These are phyloP conservation scores for Agonopterix arenella DNA, from an alignment of 2,888 invertebrate genomes.

Conservation along the genomic window DNA sequence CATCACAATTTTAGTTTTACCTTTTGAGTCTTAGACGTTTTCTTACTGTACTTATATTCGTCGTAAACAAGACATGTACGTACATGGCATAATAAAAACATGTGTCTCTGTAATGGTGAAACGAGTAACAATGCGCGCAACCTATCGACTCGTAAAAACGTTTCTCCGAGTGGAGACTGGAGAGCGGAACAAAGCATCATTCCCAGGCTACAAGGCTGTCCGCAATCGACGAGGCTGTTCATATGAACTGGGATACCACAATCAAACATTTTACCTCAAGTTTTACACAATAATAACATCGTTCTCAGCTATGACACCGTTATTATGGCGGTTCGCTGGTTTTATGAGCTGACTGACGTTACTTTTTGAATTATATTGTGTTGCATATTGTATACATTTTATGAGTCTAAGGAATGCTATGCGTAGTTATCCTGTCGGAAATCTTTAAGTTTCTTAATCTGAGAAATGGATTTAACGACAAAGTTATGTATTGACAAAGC, in stretches of 20 bases:
- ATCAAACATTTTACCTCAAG: slow-evolving; percentile 16
- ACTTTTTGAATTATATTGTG: too few species aligned
- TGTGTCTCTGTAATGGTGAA: slow-evolving; percentile 35
- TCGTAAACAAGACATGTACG: slow-evolving; percentile 6
- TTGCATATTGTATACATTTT: too few species aligned
- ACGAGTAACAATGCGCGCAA: slow-evolving; percentile 45
- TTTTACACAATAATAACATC: slow-evolving; percentile 10
- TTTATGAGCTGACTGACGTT: too few species aligned
- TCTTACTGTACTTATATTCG: background rate
- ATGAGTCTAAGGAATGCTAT: too few species aligned
- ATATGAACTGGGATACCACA: slow-evolving; percentile 11
- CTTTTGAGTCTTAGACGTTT: background rate
- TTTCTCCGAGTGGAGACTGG: slow-evolving; percentile 26
- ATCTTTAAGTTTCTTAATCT: too few species aligned
- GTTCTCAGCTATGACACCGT: background rate
- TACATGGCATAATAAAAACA: slow-evolving; percentile 21
- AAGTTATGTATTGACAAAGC: too few species aligned
- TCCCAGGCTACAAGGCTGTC: slow-evolving; percentile 40
- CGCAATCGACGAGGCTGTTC: slow-evolving; percentile 14
- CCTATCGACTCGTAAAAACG: slow-evolving; percentile 43
- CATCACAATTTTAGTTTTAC: slow-evolving; percentile 15
- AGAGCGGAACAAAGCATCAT: slow-evolving; percentile 36
- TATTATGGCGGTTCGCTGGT: too few species aligned
- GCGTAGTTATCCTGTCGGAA: too few species aligned
- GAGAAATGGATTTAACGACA: too few species aligned